Evolutionary conservation across 1,140 invertebrate genomes (phyloP), one percentile per base, ranked within the genome.

Genomic region (Drosophila insularis): DNA sequence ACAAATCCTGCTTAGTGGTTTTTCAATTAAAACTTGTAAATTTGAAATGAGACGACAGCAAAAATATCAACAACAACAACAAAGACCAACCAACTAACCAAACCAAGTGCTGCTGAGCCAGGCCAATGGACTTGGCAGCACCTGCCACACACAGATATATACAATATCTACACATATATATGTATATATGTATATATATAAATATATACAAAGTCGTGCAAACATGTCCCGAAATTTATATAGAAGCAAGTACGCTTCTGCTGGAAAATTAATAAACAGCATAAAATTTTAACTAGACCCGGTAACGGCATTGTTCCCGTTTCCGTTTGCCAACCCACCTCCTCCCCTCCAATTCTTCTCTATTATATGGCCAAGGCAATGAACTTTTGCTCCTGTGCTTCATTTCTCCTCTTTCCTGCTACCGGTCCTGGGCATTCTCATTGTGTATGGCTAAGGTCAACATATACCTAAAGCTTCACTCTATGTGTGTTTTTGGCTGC

Each of bases 21-120:
- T 75, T 75, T 76, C 73, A 76, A 76, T 76, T 76, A 76, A 76
- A 76, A 76, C 73, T 76, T 76, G 72, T 75, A 76, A 76, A 76
- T 76, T 76, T 76, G 10, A 76, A 76, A 76, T 76, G 71, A 56
- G 43, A 58, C 63, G 71, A 54, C 56, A 62, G 63, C 43, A 50
- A 21, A 3, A 50, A 21, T 19, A 21, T 7, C 43, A 19, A 27
- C 27, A 27, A 27, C 27, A 27, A 27, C 27, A 27, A 27, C 27
- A 5, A 27, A 5, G 27, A 46, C 0, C 0, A 43, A 17, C 40
- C 32, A 35, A 35, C 7, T 8, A 35, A 35, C 7, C 8, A 35
- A 46, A 50, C 17, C 17, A 50, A 50, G 17, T 50, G 43, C 7
- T 50, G 43, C 11, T 50, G 10, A 14, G 17, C 43, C 17, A 50